A percentile compares a stretch with the other conserved stretches of the same genome.
phyloP scores from a whole-genome alignment of 2,888 invertebrate genomes.

The Clepsis dumicolana region DNA sequence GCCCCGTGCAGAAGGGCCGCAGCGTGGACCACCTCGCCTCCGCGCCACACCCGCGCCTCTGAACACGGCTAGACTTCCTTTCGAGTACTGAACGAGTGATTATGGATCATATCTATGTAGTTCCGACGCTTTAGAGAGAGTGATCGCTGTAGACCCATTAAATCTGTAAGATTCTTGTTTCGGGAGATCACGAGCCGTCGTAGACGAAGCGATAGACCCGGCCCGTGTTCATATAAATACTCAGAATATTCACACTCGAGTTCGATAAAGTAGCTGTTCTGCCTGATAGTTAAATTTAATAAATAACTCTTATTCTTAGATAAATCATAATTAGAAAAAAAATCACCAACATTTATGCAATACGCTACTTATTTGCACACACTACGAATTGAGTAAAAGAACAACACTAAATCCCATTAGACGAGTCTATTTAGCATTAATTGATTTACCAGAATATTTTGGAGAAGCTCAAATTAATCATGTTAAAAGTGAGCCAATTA shows the following conservation, averaged over 20 bases:
- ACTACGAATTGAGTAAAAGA: neutral
- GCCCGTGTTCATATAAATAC: slow-evolving; percentile 35
- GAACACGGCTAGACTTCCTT: slow-evolving; percentile 45
- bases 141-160: slow-evolving; percentile 47
- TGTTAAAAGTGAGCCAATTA: neutral
- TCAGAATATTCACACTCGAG: slow-evolving; percentile 36
- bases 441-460: neutral
- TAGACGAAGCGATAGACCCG: slow-evolving; percentile 1
- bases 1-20: slow-evolving; percentile 75
- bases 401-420: neutral
- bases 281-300: slow-evolving; percentile 31
- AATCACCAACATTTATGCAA: slow-evolving; percentile 24
- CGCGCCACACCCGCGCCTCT: slow-evolving; percentile 64
- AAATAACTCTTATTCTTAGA: slow-evolving; percentile 25
- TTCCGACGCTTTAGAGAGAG: slow-evolving; percentile 64
- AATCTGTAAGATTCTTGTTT: neutral
- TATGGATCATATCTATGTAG: slow-evolving; percentile 78
- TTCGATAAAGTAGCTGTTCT: slow-evolving; percentile 32
- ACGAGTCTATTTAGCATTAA: neutral
- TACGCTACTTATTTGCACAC: slow-evolving; percentile 15
- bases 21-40: slow-evolving; percentile 75
- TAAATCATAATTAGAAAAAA: slow-evolving; percentile 25
- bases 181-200: neutral
- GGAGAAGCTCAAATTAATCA: neutral
- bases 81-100: slow-evolving; percentile 71